These are phyloP conservation scores for Sula dactylatra DNA, from an alignment of 2,113 vertebrate genomes.

Conservation along the genomic window DNA sequence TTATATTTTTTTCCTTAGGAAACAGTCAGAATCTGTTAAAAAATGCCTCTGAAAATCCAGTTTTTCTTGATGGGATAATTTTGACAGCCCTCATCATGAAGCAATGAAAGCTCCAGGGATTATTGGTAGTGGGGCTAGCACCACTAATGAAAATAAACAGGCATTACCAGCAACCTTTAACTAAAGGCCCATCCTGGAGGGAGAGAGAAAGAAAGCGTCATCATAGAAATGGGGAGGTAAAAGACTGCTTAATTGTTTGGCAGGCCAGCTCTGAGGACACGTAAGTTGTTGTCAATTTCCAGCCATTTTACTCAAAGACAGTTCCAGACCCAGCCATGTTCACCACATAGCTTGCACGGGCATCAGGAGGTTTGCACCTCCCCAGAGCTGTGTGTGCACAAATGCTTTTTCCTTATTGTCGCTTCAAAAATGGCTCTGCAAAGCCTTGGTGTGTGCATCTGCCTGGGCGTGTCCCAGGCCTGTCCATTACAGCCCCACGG, in stretches of 20 bases:
- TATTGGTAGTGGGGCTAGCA: background rate
- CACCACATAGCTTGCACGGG: background rate
- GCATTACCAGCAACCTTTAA: background rate
- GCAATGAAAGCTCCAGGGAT: background rate
- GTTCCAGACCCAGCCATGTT: background rate
- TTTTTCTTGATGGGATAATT: background rate
- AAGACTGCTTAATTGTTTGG: background rate
- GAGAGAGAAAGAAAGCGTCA: background rate
- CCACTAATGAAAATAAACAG: background rate
- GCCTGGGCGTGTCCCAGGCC: background rate
- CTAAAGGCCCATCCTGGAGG: background rate
- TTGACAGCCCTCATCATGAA: background rate
- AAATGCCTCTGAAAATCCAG: background rate
- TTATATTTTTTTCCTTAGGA: background rate
- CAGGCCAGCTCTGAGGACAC: background rate
- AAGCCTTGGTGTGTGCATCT: background rate
- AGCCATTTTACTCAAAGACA: background rate
- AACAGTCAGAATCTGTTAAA: background rate
- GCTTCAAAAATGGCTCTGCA: background rate
- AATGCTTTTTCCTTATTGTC: background rate
- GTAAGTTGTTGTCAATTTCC: accelerated
- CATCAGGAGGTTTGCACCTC: background rate
- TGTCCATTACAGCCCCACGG: background rate
- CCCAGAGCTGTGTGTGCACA: background rate
- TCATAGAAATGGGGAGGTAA: background rate